Evolutionary conservation across 2,888 invertebrate genomes (phyloP), one percentile per base, ranked within the genome.

Genomic region (Zygothrica quintamaculata): DNA sequence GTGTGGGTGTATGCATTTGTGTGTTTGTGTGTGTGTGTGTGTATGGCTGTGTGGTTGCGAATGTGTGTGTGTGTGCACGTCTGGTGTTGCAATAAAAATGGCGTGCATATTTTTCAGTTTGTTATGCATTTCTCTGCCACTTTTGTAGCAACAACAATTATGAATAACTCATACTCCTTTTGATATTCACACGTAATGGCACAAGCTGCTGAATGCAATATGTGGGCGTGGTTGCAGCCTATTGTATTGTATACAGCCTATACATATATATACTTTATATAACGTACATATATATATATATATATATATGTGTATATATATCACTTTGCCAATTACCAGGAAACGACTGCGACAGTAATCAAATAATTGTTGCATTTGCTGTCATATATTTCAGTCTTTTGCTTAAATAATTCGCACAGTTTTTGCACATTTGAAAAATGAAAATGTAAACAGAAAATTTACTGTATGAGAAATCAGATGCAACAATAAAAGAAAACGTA

Each of bases 81-180:
- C 74, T 74, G 74, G 66, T 76, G 76, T 82, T 74, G 86, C 80
- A 82, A 82, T 84, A 84, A 84, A 82, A 84, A 84, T 82, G 75
- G 81, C 73, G 73, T 70, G 84, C 77, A 79, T 79, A 80, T 79
- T 84, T 79, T 79, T 81, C 84, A 80, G 84, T 84, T 84, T 81
- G 81, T 75, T 86, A 78, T 84, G 84, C 81, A 81, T 84, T 87
- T 72, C 73, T 66, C 77, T 86, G 77, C 65, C 75, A 86, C 84
- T 80, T 69, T 86, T 70, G 66, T 67, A 53, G 78, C 77, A 86
- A 84, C 87, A 86, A 85, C 85, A 84, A 85, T 81, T 81, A 81
- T 85, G 86, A 82, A 81, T 81, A 82, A 79, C 86, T 74, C 84
- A 53, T 58, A 31, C 36, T 18, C 18, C 15, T 34, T 25, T 7